Evolutionary conservation across 64 coral and sea anemone species (phyloP).

Genomic region (Porites australiensis): DNA sequence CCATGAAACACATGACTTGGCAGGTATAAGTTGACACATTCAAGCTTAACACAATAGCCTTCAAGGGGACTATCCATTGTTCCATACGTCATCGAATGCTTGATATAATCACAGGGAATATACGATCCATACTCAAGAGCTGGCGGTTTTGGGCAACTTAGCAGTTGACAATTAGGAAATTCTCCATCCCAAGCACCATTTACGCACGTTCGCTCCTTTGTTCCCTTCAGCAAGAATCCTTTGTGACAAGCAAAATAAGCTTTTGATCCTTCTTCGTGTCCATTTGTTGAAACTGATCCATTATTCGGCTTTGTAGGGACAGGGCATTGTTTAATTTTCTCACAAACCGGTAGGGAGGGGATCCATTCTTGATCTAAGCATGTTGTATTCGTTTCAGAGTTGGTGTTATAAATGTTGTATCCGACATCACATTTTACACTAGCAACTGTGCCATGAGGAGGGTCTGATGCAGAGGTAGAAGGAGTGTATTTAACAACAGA

Average conservation of each 20-base stretch:
- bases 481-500: background rate
- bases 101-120: conserved; percentile 37
- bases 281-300: conserved; percentile 16
- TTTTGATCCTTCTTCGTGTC: conserved; percentile 38
- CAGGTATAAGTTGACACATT: background rate
- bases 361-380: conserved; percentile 42
- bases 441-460: conserved; percentile 26
- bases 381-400: background rate
- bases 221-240: conserved; percentile 22
- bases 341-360: background rate
- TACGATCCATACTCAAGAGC: background rate
- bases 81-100: conserved; percentile 21
- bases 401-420: background rate
- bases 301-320: background rate
- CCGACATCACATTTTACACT: background rate
- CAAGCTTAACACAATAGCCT: conserved; percentile 59
- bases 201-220: conserved; percentile 15
- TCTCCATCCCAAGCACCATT: conserved; percentile 10
- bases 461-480: background rate
- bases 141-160: conserved; percentile 33
- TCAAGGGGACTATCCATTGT: conserved; percentile 25
- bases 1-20: conserved; percentile 40
- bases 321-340: conserved; percentile 9
- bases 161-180: conserved; percentile 6
- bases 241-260: conserved; percentile 40